phyloP scores from a whole-genome alignment of 2,888 invertebrate species.

The Helleia helle region DNA sequence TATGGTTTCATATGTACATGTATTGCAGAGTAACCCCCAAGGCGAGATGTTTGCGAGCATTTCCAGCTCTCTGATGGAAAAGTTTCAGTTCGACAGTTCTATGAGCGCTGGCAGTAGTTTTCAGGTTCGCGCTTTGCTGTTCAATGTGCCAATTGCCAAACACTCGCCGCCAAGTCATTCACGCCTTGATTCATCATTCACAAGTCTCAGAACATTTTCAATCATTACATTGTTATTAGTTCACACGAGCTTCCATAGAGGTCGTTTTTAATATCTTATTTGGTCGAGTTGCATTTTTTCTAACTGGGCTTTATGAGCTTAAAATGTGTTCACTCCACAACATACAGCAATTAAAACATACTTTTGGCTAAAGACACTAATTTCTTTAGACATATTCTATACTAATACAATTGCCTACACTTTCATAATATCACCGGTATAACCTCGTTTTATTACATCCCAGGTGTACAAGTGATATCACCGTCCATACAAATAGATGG shows the following conservation, averaged over 20 bases:
- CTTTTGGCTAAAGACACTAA: too few relatives aligned
- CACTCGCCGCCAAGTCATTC: constrained; percentile 12
- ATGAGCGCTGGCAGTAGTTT: constrained; percentile 83
- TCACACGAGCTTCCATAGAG: constrained; percentile 12
- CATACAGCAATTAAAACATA: too few relatives aligned
- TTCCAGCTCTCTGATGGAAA: constrained; percentile 86
- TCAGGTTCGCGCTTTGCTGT: constrained; percentile 76
- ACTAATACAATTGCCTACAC: too few relatives aligned
- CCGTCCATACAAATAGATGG: constrained; percentile 29
- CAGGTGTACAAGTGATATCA: constrained; percentile 3
- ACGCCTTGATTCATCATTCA: constrained; percentile 2
- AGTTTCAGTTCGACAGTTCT: constrained; percentile 84
- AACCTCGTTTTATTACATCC: constrained; percentile 3
- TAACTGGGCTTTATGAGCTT: too few relatives aligned
- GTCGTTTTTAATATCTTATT: constrained; percentile 16
- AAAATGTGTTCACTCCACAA: too few relatives aligned
- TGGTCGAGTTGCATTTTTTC: too few relatives aligned
- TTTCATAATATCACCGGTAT: too few relatives aligned
- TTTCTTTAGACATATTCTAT: too few relatives aligned
- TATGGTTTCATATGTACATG: constrained; percentile 37
- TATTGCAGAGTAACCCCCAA: constrained; percentile 80
- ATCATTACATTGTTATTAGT: neutral
- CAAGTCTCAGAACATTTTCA: constrained; percentile 6
- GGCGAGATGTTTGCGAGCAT: constrained; percentile 90
- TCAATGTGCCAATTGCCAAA: constrained; percentile 36